A percentile compares a stretch with the other conserved stretches of the same genome.
Conservation (phyloP, 2,797 vertebrate species). For the Jordanella pulchra region DNA sequence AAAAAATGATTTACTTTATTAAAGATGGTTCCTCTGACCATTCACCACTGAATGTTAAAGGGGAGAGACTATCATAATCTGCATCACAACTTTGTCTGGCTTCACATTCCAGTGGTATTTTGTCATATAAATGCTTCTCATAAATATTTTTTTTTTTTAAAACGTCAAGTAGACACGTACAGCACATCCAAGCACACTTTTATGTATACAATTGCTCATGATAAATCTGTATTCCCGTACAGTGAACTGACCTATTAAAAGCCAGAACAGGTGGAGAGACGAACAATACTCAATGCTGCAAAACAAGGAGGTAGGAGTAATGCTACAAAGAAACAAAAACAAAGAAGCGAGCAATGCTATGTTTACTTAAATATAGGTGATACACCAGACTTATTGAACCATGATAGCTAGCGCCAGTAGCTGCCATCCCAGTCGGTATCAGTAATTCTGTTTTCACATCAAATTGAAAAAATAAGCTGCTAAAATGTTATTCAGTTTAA, state of each 20-base stretch:
- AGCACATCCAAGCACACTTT: conserved; percentile 79
- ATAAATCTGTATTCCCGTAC: conserved; percentile 75
- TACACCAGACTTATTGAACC: conserved; percentile 53
- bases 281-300: conserved; percentile 78
- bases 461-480: conserved; percentile 8
- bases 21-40: conserved; percentile 65
- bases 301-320: conserved; percentile 86
- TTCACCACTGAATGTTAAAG: conserved; percentile 77
- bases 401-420: conserved; percentile 52
- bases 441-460: conserved; percentile 18
- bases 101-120: conserved; percentile 88
- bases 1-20: conserved; percentile 49
- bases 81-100: conserved; percentile 84
- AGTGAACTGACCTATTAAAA: conserved; percentile 60
- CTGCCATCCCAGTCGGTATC: conserved; percentile 50
- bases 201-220: conserved; percentile 78
- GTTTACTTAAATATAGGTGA: conserved; percentile 54
- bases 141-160: conserved; percentile 73
- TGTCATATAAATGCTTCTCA: conserved; percentile 83
- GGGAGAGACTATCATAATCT: conserved; percentile 77
- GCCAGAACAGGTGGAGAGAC: conserved; percentile 72
- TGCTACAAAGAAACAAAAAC: conserved; percentile 69
- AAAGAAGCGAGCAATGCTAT: conserved; percentile 73
- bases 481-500: not conserved
- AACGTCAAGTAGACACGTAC: conserved; percentile 79